phyloP scores from a whole-genome alignment of 2,888 invertebrate species.

The Podabrus alpinus region DNA sequence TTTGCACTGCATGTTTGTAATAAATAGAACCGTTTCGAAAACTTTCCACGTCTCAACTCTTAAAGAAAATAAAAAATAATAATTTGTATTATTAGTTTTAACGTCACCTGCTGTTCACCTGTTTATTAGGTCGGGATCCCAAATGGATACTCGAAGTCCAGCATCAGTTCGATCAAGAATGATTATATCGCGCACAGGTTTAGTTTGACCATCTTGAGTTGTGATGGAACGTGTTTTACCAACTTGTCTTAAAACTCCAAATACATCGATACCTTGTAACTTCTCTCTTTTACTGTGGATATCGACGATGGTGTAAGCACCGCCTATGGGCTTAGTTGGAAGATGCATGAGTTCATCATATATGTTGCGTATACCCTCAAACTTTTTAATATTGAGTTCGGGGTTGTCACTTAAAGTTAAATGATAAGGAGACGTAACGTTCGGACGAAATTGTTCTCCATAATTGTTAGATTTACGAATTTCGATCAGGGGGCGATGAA shows the following conservation, averaged over 20 bases:
- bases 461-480: conserved; percentile 58
- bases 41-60: conserved; percentile 71
- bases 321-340: conserved; percentile 68
- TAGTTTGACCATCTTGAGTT: conserved; percentile 61
- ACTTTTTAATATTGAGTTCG: conserved; percentile 56
- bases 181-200: conserved; percentile 67
- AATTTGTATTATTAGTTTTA: not conserved
- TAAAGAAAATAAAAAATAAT: conserved; percentile 23
- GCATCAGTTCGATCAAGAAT: conserved; percentile 68
- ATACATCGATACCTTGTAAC: conserved; percentile 62
- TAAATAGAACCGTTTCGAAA: conserved; percentile 69
- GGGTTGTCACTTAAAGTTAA: conserved; percentile 69
- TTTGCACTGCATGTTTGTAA: conserved; percentile 69
- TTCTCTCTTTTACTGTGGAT: conserved; percentile 52
- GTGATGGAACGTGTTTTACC: conserved; percentile 66
- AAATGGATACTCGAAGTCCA: conserved; percentile 65
- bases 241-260: conserved; percentile 70
- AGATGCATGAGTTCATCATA: conserved; percentile 62
- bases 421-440: conserved; percentile 67
- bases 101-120: conserved; percentile 53
- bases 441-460: conserved; percentile 67
- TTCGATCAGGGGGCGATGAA: conserved; percentile 68
- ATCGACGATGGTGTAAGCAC: conserved; percentile 60
- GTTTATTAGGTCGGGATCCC: conserved; percentile 73
- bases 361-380: conserved; percentile 59